These are phyloP conservation scores for Martes martes DNA, from an alignment of 2,113 vertebrate species.

Conservation along the genomic window DNA sequence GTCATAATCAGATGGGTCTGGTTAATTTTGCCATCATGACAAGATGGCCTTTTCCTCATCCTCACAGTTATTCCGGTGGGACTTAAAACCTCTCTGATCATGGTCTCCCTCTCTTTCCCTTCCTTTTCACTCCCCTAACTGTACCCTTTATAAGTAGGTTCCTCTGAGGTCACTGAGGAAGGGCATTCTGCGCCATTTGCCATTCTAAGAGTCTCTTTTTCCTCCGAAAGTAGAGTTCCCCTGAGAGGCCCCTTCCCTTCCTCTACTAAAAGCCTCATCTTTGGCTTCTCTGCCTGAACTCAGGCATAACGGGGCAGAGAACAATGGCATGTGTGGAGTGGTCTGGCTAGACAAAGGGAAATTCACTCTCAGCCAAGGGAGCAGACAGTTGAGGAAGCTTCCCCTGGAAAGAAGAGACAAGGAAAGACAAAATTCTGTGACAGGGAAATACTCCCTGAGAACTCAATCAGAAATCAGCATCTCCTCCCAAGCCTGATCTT, in stretches of 20 bases:
- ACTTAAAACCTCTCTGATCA: not conserved
- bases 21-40: slow-evolving; percentile 36
- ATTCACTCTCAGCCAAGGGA: slow-evolving; percentile 71
- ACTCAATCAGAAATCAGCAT: not conserved
- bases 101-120: not conserved
- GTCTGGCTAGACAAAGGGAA: slow-evolving; percentile 65
- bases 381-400: slow-evolving; percentile 59
- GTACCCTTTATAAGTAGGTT: not conserved
- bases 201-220: slow-evolving; percentile 58
- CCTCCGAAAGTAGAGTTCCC: slow-evolving; percentile 77
- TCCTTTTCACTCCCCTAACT: not conserved
- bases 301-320: slow-evolving; percentile 63
- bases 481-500: not conserved
- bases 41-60: slow-evolving; percentile 3
- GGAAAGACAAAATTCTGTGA: not conserved
- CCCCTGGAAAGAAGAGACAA: slow-evolving; percentile 35
- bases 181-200: slow-evolving; percentile 46
- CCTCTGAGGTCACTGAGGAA: slow-evolving; percentile 66
- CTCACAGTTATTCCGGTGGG: not conserved
- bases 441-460: not conserved
- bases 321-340: slow-evolving; percentile 63
- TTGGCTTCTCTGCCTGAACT: slow-evolving; percentile 76
- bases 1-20: slow-evolving; percentile 18
- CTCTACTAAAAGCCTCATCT: slow-evolving; percentile 71
- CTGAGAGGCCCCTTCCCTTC: slow-evolving; percentile 64